phyloP scores from a whole-genome alignment of 1,140 invertebrate genomes.

The Linepithema humile region DNA sequence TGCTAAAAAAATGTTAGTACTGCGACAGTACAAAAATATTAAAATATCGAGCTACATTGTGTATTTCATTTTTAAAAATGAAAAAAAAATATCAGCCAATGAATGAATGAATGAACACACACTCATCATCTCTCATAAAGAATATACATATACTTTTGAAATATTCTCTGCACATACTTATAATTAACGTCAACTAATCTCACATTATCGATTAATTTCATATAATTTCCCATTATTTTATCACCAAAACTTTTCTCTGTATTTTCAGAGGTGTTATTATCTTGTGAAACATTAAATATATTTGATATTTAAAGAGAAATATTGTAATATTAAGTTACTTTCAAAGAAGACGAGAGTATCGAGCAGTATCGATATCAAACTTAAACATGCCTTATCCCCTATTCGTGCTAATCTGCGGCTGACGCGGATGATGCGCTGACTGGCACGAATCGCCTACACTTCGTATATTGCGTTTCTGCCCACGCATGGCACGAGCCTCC shows the following conservation, averaged over 20 bases:
- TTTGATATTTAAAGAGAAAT: no score
- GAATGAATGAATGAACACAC: no score
- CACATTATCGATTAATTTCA: no score
- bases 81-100: no score
- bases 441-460: constrained; percentile 67
- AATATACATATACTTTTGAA: no score
- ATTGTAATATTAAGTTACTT: neutral
- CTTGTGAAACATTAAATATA: no score
- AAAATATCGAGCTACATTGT: neutral
- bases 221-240: no score
- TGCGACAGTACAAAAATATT: neutral
- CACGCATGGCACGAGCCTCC: constrained; percentile 71
- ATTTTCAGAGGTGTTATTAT: no score
- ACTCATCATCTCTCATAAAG: no score
- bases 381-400: neutral
- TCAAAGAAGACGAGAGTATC: neutral
- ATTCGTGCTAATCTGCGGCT: constrained; percentile 47
- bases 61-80: neutral
- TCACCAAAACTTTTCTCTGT: no score
- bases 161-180: no score
- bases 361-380: constrained; percentile 2
- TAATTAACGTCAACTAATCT: no score
- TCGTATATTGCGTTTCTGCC: constrained; percentile 63
- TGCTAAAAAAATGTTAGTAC: neutral
- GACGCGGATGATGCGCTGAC: constrained; percentile 55